phyloP scores from a whole-genome alignment of 2,113 vertebrate species.

The Motacilla alba region DNA sequence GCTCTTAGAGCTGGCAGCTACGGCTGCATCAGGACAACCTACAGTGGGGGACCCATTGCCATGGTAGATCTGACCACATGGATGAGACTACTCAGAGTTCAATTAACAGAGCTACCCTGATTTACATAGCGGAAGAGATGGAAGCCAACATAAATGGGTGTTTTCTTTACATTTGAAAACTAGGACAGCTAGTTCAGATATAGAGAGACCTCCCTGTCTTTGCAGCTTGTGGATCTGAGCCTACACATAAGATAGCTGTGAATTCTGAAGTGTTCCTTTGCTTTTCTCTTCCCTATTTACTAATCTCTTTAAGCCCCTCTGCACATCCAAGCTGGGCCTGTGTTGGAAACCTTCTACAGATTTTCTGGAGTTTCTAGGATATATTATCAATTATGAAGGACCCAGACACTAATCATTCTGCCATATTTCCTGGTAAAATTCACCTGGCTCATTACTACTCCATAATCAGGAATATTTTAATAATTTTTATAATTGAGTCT shows the following conservation, averaged over 20 bases:
- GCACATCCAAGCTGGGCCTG: neutral
- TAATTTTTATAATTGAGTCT: neutral
- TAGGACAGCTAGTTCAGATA: neutral
- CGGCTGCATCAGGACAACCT: neutral
- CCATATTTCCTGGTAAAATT: neutral
- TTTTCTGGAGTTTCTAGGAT: neutral
- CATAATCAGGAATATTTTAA: neutral
- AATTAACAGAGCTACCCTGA: neutral
- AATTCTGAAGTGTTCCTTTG: neutral
- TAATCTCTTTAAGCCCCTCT: neutral
- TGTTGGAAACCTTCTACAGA: neutral
- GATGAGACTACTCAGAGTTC: neutral
- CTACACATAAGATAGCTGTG: neutral
- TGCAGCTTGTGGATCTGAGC: neutral
- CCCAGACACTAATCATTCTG: neutral
- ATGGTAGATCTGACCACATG: neutral
- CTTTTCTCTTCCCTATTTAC: neutral
- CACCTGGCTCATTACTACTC: neutral
- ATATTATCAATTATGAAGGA: neutral
- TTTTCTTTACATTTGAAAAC: neutral
- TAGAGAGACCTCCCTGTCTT: neutral
- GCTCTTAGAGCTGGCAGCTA: neutral
- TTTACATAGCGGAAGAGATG: neutral
- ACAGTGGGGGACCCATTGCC: fast-evolving
- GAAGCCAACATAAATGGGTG: neutral